Base-by-base conservation (phyloP, 2,113 vertebrate genomes). In the Thoracochromis brauschi region DNA sequence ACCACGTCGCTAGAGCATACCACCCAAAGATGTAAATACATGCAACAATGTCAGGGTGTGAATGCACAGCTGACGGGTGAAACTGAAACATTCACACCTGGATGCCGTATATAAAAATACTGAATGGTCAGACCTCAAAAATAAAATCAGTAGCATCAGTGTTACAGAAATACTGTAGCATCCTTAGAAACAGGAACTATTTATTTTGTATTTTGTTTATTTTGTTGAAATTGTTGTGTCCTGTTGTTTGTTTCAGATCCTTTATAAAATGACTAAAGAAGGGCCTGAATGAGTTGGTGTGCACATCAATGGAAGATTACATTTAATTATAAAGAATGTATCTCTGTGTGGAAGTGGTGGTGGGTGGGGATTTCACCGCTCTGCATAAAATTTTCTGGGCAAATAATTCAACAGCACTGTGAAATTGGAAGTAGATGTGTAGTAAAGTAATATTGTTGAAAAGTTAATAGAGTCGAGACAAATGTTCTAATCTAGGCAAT, bases 381-480 rank as follows among this genome's bases (percentile, higher is more conserved):
- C 31, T 12, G 60, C 33, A 65, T 38, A 5, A 38, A n/a, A 5
- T 1, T 38, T n/a, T 65, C 17, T 38, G 10, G 19, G 60, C 19
- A 38, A 65, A 65, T 38, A 65, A n/a, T 35, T n/a, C 17, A 65
- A 12, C 60, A n/a, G 0, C 10, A 63, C 29, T 65, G 9, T 63
- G 31, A 65, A 65, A 65, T 7, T 35, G 58, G 0, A 63, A 38
- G 33, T 35, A 65, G 10, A 38, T n/a, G 60, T n/a, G 10, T 8
- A 65, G 19, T 4, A 38, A 38, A 65, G 10, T 21, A 1, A 65
- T 38, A 13, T 0, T 38, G 19, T 65, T 65, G 0, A 65, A 38
- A 65, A 13, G 60, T 21, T 38, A 63, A 35, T 63, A n/a, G 58
- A 60, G 26, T 60, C 14, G 16, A 33, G 16, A 60, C 5, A 60